phyloP scores from a whole-genome alignment of 2,888 invertebrate genomes.

The Beris chalybata region DNA sequence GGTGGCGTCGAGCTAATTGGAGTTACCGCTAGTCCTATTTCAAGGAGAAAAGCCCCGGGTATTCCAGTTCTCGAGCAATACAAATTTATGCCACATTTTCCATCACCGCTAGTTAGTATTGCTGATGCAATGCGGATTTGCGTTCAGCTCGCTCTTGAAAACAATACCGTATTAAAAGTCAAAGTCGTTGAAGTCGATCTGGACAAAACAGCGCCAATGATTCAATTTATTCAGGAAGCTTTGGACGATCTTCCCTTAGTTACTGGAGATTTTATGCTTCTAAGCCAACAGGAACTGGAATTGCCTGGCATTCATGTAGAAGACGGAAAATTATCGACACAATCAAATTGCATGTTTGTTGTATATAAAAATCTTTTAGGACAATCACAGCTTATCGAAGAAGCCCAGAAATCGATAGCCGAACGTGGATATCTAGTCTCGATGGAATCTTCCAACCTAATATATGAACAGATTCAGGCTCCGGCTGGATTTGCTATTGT shows the following conservation, averaged over 20 bases:
- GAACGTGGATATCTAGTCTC: constrained; percentile 66
- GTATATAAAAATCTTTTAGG: constrained; percentile 45
- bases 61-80: constrained; percentile 79
- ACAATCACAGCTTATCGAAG: constrained; percentile 51
- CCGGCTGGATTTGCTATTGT: constrained; percentile 47
- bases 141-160: constrained; percentile 75
- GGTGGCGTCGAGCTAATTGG: constrained; percentile 80
- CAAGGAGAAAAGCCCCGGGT: constrained; percentile 67
- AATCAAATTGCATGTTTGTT: constrained; percentile 50
- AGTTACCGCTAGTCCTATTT: constrained; percentile 74
- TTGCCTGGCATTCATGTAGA: constrained; percentile 63
- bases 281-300: constrained; percentile 49
- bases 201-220: constrained; percentile 58
- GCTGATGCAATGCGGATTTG: constrained; percentile 63
- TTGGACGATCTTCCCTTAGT: constrained; percentile 71
- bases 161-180: constrained; percentile 64
- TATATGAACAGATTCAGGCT: constrained; percentile 50
- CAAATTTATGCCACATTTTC: constrained; percentile 68
- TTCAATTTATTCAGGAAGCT: constrained; percentile 61
- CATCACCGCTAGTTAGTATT: constrained; percentile 43
- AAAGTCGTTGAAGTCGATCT: constrained; percentile 64
- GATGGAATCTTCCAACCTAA: constrained; percentile 61
- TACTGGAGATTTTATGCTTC: constrained; percentile 66
- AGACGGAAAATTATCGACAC: constrained; percentile 61
- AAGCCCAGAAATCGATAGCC: constrained; percentile 58